A percentile compares a stretch with the other conserved stretches of the same genome.
Conservation (phyloP, 2,888 invertebrate species). For the Brachyptera putata region DNA sequence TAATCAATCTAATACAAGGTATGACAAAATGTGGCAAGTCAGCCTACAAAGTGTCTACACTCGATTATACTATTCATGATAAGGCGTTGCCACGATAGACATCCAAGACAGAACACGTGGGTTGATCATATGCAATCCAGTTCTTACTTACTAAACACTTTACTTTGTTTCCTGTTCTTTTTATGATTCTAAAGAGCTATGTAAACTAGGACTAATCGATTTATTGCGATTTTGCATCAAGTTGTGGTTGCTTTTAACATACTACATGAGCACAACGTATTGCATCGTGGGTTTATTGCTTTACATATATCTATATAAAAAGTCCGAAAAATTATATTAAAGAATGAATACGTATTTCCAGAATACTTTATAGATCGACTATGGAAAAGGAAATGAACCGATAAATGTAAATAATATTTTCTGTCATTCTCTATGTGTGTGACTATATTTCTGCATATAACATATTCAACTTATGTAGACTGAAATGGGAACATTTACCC, state of each 20-base stretch:
- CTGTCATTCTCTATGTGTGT: too few species aligned
- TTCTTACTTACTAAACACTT: too few species aligned
- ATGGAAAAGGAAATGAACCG: neutral
- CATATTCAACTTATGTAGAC: slow-evolving; percentile 15
- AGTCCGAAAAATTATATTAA: slow-evolving; percentile 2
- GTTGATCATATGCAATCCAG: neutral
- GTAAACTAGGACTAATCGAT: slow-evolving; percentile 10
- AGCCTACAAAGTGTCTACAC: too few species aligned
- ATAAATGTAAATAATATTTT: too few species aligned
- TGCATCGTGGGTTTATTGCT: neutral
- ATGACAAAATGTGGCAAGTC: too few species aligned
- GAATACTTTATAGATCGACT: neutral
- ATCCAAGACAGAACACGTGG: neutral
- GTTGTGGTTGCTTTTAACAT: slow-evolving; percentile 2
- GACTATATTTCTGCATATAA: neutral
- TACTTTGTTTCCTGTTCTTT: slow-evolving; percentile 1
- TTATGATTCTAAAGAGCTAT: neutral
- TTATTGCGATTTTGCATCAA: slow-evolving; percentile 2
- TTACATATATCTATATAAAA: neutral
- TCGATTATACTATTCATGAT: too few species aligned
- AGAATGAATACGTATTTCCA: neutral
- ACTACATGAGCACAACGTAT: neutral
- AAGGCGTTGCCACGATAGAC: neutral
- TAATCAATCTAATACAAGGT: too few species aligned
- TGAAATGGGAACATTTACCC: slow-evolving; percentile 15